Conservation (phyloP, 1,140 invertebrate species). For the Sitobion miscanthi region DNA sequence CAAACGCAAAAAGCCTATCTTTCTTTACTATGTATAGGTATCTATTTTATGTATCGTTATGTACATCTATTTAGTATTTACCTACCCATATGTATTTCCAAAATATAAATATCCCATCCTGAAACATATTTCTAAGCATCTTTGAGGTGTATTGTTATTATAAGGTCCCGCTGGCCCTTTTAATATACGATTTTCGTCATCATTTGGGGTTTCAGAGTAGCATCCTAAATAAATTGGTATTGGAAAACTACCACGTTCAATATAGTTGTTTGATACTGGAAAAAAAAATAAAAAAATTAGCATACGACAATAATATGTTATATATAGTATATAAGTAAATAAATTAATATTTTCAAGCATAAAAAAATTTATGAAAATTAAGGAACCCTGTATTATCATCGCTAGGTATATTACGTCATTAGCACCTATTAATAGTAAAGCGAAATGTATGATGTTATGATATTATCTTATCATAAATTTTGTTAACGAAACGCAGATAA, state of each 20-base stretch:
- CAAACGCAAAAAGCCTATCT: neutral
- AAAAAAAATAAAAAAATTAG: neutral
- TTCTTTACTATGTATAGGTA: neutral
- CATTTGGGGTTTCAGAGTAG: conserved; percentile 24
- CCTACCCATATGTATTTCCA: conserved; percentile 50
- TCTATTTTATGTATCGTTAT: too few species aligned
- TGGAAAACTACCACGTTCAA: conserved; percentile 21
- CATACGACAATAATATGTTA: neutral
- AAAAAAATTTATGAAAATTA: neutral
- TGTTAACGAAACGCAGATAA: too few species aligned
- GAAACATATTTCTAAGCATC: conserved; percentile 59
- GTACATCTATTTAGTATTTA: neutral
- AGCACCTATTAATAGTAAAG: too few species aligned
- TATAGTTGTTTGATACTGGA: neutral
- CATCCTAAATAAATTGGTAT: conserved; percentile 45
- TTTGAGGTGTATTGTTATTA: conserved; percentile 44
- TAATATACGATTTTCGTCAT: conserved; percentile 25
- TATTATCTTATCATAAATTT: too few species aligned
- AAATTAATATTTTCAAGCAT: neutral
- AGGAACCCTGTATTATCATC: too few species aligned
- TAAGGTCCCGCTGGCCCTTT: neutral
- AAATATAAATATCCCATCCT: conserved; percentile 56
- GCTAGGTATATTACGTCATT: too few species aligned
- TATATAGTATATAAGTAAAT: neutral
- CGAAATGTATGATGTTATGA: too few species aligned